phyloP scores from a whole-genome alignment of 2,797 vertebrate species.

The Poecilia wingei region DNA sequence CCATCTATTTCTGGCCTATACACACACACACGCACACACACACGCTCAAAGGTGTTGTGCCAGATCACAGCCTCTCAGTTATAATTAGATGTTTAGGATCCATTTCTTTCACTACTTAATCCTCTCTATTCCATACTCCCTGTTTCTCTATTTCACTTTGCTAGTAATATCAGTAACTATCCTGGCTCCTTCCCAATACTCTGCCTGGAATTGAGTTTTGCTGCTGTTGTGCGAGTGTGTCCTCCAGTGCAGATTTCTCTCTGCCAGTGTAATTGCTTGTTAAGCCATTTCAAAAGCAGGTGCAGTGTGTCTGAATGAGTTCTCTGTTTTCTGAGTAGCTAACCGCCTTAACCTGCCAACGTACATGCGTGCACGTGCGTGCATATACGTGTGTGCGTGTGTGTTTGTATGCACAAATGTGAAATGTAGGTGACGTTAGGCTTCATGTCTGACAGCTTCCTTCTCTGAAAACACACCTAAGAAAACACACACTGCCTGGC shows the following conservation, averaged over 20 bases:
- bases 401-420: constrained; percentile 27
- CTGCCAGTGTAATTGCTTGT: constrained; percentile 65
- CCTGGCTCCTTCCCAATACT: constrained; percentile 53
- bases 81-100: constrained; percentile 51
- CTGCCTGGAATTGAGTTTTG: constrained; percentile 51
- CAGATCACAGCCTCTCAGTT: constrained; percentile 23
- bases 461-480: constrained; percentile 77
- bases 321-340: constrained; percentile 71
- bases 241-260: constrained; percentile 20
- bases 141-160: constrained; percentile 47
- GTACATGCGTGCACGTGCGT: constrained; percentile 14
- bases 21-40: constrained; percentile 12
- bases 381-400: constrained; percentile 17
- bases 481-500: constrained; percentile 63
- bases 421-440: constrained; percentile 70
- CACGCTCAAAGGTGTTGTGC: constrained; percentile 11
- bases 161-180: constrained; percentile 61
- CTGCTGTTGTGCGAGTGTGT: constrained; percentile 34
- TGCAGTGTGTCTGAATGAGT: constrained; percentile 77
- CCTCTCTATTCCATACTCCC: constrained; percentile 11
- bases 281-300: constrained; percentile 75
- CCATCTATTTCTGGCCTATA: constrained; percentile 22
- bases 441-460: constrained; percentile 73
- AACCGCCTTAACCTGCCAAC: constrained; percentile 69
- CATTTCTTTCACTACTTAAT: constrained; percentile 41